Base-by-base conservation (phyloP, 2,797 vertebrate genomes). In the Sylvilagus floridanus region DNA sequence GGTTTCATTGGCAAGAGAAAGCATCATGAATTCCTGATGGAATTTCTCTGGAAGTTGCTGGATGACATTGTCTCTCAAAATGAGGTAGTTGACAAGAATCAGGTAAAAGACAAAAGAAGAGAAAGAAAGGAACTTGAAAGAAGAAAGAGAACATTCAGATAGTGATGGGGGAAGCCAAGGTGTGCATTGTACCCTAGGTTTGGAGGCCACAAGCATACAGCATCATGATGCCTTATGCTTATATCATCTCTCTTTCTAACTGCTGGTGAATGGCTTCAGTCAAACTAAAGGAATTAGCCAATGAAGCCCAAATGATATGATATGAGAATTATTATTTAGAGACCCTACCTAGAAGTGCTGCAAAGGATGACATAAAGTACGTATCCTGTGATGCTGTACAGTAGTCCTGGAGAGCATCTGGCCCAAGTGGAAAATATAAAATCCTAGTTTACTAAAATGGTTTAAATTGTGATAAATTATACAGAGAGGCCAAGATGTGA, bases 21-120 rank as follows among this genome's bases (percentile, higher is more conserved):
- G 16, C 65, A 0, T 47, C 42, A 54, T 19, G 42, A 54, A 57
- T 30, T 19, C 2, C 30, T 57, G 68, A 66, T 69, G 24, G 7
- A 84, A 79, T 35, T 52, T 79, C 47, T 68, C 66, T 47, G 47
- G 22, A 88, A 88, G 63, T 88, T 35, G 60, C 50, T 60, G 32
- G 21, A 52, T 30, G 14, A 5, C 30, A 77, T 54, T 10, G 21
- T 47, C 19, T 81, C 22, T 4, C 10, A 35, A 60, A 72, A 50
- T 54, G 7, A 72, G 26, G 2, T 6, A 63, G 1, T 42, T 88
- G 62, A 66, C 2, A 9, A 37, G 69, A 54, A 88, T 30, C 8
- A 0, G 22, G 2, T 8, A 47, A 26, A 26, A 68, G 72, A 77
- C 22, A 63, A 65, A 8, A 26, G 50, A 4, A 69, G 19, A 10